Base-by-base conservation (phyloP, 2,113 vertebrate species). In the Vimba vimba region DNA sequence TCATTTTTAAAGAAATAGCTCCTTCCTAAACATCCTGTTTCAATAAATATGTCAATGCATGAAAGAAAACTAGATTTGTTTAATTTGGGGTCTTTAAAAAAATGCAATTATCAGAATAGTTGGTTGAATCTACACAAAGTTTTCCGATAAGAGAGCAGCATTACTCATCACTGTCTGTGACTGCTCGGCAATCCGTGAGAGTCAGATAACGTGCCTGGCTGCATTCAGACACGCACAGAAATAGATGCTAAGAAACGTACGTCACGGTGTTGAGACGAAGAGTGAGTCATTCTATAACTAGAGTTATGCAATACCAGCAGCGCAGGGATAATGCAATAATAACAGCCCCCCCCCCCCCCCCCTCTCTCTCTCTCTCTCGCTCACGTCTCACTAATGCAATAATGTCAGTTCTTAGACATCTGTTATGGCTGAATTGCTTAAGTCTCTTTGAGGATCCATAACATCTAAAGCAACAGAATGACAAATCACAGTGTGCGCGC, bases 251-350 rank as follows among this genome's bases (percentile, higher is more conserved):
- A 52, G 78, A 81, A 21, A 59, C 8, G 12, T 68, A 60, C 64
- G 15, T 88, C 80, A 79, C 19, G 1, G 8, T 21, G 23, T n/a
- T 82, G 83, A 88, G 57, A 47, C 17, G 30, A n/a, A 36, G 25
- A 87, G 89, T 94, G 94, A 94, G 89, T 95, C 93, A 94, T 92
- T 89, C 89, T 77, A 82, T 86, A 85, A 69, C 82, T 71, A 87
- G 30, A 82, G 87, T 93, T 94, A 90, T 71, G 80, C 92, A 93
- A 92, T 83, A 64, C 71, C 66, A 79, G 62, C 83, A 55, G 50
- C 60, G 75, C 88, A 88, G 85, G 57, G 36, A 74, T 83, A 80
- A 87, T 84, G 80, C 79, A 81, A 87, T 68, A 82, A 87, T 25
- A 39, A 74, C 52, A 80, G 45, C 43, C 9, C 9, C 47, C 8